Evolutionary conservation across 2,888 invertebrate species (phyloP).

Genomic region (Hypomecis punctinalis): DNA sequence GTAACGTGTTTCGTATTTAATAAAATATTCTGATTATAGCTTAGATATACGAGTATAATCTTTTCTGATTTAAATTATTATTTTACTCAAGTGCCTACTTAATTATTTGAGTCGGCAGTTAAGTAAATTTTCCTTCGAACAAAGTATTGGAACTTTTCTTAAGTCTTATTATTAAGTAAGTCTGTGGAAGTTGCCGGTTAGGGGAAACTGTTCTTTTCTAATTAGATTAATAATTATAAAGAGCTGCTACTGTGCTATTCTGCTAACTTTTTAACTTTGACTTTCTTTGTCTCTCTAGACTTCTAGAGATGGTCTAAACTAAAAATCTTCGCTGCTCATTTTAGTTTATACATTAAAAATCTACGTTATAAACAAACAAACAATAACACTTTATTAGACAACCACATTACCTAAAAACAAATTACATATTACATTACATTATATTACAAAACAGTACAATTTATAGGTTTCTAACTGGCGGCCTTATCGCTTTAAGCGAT

Average conservation of each 20-base stretch:
- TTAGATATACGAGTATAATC: not conserved
- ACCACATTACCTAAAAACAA: no score
- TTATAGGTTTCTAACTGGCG: no score
- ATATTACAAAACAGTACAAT: no score
- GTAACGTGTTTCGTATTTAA: not conserved
- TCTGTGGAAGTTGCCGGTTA: conserved; percentile 7
- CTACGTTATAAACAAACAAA: no score
- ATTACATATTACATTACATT: no score
- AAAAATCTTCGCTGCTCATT: no score
- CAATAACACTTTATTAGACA: no score
- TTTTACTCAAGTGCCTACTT: conserved; percentile 12
- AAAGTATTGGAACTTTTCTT: conserved; percentile 6
- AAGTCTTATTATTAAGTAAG: conserved; percentile 15
- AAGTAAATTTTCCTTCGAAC: conserved; percentile 6
- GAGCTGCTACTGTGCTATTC: not conserved
- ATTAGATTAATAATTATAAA: not conserved
- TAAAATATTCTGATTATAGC: not conserved
- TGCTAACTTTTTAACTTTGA: not conserved
- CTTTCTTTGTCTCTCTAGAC: no score
- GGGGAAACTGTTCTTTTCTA: conserved; percentile 8
- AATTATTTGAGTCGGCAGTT: conserved; percentile 13
- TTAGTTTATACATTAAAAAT: no score
- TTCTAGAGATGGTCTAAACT: no score
- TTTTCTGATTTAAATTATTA: not conserved
- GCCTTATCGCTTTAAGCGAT: no score